phyloP scores from a whole-genome alignment of 1,140 invertebrate genomes.

The Neuroterus valhalla region DNA sequence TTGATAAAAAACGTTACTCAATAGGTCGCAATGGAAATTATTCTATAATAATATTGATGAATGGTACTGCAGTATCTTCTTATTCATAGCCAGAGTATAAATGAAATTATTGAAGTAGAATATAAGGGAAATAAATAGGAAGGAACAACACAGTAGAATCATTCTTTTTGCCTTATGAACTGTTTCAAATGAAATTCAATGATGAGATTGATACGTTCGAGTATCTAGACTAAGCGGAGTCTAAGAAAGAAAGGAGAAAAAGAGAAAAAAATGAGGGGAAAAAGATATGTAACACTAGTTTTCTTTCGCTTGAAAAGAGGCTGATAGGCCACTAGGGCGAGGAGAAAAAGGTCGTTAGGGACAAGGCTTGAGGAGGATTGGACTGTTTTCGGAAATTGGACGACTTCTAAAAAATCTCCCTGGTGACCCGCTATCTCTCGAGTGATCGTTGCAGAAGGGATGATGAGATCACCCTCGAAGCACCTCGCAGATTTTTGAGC shows the following conservation, averaged over 20 bases:
- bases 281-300: not conserved
- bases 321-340: slow-evolving; percentile 42
- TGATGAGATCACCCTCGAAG: slow-evolving; percentile 44
- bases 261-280: not conserved
- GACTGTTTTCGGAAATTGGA: slow-evolving; percentile 67
- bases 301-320: slow-evolving; percentile 14
- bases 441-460: slow-evolving; percentile 42
- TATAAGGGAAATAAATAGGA: too few species aligned
- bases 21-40: too few species aligned
- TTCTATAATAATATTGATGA: too few species aligned
- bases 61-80: too few species aligned
- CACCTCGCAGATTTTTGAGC: slow-evolving; percentile 38
- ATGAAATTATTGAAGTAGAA: too few species aligned
- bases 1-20: too few species aligned
- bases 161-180: too few species aligned
- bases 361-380: slow-evolving; percentile 44
- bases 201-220: too few species aligned
- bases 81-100: too few species aligned
- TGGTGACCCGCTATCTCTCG: slow-evolving; percentile 52
- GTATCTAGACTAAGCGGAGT: not conserved
- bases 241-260: slow-evolving; percentile 9
- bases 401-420: slow-evolving; percentile 58
- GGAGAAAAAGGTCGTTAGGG: slow-evolving; percentile 40
- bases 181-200: too few species aligned
- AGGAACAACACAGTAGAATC: too few species aligned